Base-by-base conservation (phyloP, 2,113 vertebrate genomes). In the Ochotona princeps region DNA sequence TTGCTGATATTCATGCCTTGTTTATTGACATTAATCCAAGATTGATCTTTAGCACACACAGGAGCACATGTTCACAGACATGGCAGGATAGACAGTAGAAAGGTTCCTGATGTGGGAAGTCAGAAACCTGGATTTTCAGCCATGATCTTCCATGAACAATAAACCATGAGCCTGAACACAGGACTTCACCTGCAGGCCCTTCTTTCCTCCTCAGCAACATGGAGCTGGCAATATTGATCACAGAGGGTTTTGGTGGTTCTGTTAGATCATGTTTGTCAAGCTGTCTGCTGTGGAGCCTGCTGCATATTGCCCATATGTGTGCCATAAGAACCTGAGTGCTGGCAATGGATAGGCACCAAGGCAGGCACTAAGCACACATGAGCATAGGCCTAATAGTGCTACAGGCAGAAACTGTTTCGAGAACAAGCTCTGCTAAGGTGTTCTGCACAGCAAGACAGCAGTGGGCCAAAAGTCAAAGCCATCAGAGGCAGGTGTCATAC, bases 11-110 rank as follows among this genome's bases (percentile, higher is more conserved):
- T 92, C 84, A 92, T 95, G 93, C 84, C 69, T 75, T 94, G 91
- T 94, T 93, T 93, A 89, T 72, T 87, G 89, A 94, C 81, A 91
- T 94, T 96, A 94, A 96, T 92, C 95, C 88, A 61, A 78, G 74
- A 79, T 92, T 95, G 87, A 94, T 94, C 94, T 89, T 89, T 60
- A 54, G 81, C 81, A 93, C 83, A 93, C 91, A 91, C 8, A 51
- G 51, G 76, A 91, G 60, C 63, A n/a, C 11, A 49, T 38, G 30
- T 74, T 95, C 93, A 91, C 76, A 89, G 47, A 87, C 63, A 74
- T 23, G 14, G 70, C 47, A 32, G 7, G 20, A 60, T 82, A 73
- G 32, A 75, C 25, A 67, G 9, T 30, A 9, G 73, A 60, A 87
- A 80, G 76, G 65, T 28, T 70, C 47, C 23, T 30, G 49, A 14